Evolutionary conservation across 1,140 invertebrate genomes (phyloP).

Genomic region (Zaprionus vittiger): DNA sequence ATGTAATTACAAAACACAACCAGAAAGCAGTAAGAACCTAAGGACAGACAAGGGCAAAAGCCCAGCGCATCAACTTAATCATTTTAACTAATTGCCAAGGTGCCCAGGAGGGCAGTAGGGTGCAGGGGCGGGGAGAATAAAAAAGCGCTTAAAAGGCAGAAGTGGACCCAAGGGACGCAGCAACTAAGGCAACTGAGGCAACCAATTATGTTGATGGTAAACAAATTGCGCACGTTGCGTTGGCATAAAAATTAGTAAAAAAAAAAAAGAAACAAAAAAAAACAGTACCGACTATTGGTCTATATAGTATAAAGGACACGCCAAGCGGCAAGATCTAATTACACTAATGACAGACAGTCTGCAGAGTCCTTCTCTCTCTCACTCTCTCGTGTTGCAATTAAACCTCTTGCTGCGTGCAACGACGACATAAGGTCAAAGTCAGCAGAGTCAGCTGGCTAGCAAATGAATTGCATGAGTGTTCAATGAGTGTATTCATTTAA

Average conservation of each 20-base stretch:
- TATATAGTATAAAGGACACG: constrained; percentile 60
- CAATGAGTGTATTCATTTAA: constrained; percentile 66
- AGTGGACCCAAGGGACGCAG: constrained; percentile 65
- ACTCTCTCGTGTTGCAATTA: constrained; percentile 65
- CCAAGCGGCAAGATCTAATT: constrained; percentile 80
- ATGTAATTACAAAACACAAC: constrained; percentile 70
- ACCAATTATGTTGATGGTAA: constrained; percentile 84
- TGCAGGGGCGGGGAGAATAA: constrained; percentile 42
- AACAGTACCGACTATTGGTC: constrained; percentile 30
- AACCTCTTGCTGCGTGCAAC: constrained; percentile 80
- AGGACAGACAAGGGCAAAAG: constrained; percentile 37
- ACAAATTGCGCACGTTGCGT: constrained; percentile 83
- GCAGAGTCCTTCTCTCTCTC: neutral
- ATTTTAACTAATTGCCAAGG: constrained; percentile 80
- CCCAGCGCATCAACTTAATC: constrained; percentile 76
- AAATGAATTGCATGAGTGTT: constrained; percentile 70
- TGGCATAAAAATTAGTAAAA: constrained; percentile 74
- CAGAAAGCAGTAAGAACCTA: neutral
- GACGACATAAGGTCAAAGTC: constrained; percentile 80
- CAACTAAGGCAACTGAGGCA: constrained; percentile 15
- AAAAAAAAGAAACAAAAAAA: constrained; percentile 26
- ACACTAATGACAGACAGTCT: constrained; percentile 73
- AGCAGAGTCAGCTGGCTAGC: constrained; percentile 78
- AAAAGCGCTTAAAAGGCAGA: constrained; percentile 73
- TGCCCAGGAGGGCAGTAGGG: constrained; percentile 4